Base-by-base conservation (phyloP, 2,888 invertebrate genomes). In the Lasioglossum calceatum region DNA sequence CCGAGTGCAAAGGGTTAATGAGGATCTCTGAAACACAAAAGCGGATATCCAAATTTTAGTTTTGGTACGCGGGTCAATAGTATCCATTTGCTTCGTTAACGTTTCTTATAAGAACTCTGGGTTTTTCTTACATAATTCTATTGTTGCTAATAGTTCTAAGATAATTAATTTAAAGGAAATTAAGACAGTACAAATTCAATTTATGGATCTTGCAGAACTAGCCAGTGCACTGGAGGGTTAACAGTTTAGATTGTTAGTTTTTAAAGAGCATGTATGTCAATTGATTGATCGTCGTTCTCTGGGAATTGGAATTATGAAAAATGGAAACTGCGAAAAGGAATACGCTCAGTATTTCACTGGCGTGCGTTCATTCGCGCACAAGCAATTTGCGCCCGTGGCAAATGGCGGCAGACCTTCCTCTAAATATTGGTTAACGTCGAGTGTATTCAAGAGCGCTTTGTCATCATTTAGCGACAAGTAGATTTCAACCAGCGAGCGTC, bases 391-490 rank as follows among this genome's bases (percentile, higher is more conserved):
- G 44, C 32, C 72, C 73, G 76, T 44, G 27, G 50, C 71, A 27
- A 73, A 70, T 50, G 70, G 16, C 47, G 27, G 42, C 19, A 79
- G 79, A 85, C 67, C 76, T 85, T 73, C 64, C 71, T 64, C 76
- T 79, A 76, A 77, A 85, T 85, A 76, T 85, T 44, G 79, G 64
- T 83, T 79, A 85, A 85, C 79, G 86, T 73, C 72, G 19, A 54
- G 85, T 72, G 71, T 67, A 70, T 79, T 77, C 54, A 27, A 73
- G 36, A 19, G 12, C 47, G 47, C 54, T 85, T 85, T 85, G 76
- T 85, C 85, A 85, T 85, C 85, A 36, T 85, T 85, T 85, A 79
- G 19, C 64, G 72, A 14, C 79, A 44, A 32, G 61, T 58, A 64
- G 54, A 4, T 82, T 84, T 42, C 58, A 42, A 64, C 64, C 27